A percentile compares a stretch with the other conserved stretches of the same genome.
phyloP scores from a whole-genome alignment of 1,140 invertebrate species.

The Nasonia longicornis region DNA sequence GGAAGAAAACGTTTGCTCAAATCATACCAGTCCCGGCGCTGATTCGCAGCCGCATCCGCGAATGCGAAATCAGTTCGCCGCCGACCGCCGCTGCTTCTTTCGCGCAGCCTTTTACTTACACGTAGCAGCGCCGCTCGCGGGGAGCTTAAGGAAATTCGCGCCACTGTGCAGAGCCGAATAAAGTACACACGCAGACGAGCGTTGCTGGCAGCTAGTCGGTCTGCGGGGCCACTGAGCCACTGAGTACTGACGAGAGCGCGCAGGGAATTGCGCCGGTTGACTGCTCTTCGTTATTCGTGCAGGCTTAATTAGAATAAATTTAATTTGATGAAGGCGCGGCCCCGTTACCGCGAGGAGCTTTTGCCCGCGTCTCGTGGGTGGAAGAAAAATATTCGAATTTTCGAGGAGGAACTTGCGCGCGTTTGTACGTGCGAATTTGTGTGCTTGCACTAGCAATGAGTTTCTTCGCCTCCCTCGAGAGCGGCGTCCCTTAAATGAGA shows the following conservation, averaged over 20 bases:
- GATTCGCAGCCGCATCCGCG: slow-evolving; percentile 4
- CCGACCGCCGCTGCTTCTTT: background rate
- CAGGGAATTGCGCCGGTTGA: no score
- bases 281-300: background rate
- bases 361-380: background rate
- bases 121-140: background rate
- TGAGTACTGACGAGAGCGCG: no score
- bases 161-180: background rate
- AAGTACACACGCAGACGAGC: no score
- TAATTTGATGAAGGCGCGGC: background rate
- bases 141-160: slow-evolving; percentile 13
- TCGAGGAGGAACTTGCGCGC: background rate
- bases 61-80: background rate
- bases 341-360: background rate
- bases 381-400: slow-evolving; percentile 12
- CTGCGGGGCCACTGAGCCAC: no score
- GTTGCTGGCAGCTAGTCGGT: no score
- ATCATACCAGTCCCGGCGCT: background rate
- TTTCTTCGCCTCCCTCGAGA: background rate
- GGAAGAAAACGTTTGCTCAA: slow-evolving; percentile 32
- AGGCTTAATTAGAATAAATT: slow-evolving; percentile 16
- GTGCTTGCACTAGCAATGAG: background rate
- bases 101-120: background rate
- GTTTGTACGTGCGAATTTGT: background rate
- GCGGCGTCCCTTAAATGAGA: no score